phyloP scores from a whole-genome alignment of 2,797 vertebrate species.

The Trichosurus vulpecula region DNA sequence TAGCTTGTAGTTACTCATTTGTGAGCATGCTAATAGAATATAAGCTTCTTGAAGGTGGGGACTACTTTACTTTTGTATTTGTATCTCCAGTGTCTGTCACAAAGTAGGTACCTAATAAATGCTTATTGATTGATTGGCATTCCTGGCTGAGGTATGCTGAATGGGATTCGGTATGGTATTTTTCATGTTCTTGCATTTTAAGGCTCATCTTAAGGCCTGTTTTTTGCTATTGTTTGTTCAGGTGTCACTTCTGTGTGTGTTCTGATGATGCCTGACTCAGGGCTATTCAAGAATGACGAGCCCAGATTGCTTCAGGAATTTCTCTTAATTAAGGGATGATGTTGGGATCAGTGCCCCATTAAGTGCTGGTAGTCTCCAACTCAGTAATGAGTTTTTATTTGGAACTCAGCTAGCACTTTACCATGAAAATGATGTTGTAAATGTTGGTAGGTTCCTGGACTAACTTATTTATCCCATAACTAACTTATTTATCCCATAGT shows the following conservation, averaged over 20 bases:
- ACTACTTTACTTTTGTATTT: not conserved
- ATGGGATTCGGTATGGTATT: not conserved
- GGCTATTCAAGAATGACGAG: not conserved
- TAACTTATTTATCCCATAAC: slow-evolving; percentile 49
- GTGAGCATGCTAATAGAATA: not conserved
- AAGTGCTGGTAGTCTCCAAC: not conserved
- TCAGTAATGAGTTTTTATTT: not conserved
- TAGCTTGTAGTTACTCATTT: not conserved
- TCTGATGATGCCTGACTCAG: not conserved
- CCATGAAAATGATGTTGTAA: slow-evolving; percentile 26
- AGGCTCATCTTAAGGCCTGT: not conserved
- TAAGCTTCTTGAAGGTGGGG: not conserved
- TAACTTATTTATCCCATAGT: slow-evolving; percentile 45
- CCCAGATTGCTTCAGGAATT: not conserved
- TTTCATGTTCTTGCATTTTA: not conserved
- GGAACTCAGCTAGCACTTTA: slow-evolving; percentile 37
- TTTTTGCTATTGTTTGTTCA: not conserved
- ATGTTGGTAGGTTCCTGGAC: not conserved
- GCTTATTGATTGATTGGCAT: not conserved
- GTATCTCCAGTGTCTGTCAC: not conserved
- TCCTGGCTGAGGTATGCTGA: not conserved
- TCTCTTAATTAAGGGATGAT: not conserved
- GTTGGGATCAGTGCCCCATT: not conserved
- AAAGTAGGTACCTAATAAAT: not conserved
- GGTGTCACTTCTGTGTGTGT: not conserved